Base-by-base conservation (phyloP, 1,140 invertebrate species). In the Drosophila navojoa region DNA sequence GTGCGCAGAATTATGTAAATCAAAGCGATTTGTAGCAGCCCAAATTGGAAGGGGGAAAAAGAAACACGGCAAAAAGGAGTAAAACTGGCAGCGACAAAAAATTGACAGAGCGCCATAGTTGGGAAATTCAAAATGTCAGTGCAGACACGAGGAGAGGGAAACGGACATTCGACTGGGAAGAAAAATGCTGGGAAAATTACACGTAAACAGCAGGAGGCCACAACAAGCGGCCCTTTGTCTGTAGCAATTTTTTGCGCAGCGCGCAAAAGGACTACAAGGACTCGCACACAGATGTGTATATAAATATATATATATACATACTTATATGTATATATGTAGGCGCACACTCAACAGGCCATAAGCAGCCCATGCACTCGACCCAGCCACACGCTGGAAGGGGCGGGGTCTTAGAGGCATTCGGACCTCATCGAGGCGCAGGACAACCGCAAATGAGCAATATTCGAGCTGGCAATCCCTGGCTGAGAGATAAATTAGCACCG, bases 1-100 rank as follows among this genome's bases (percentile, higher is more conserved):
- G 77, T 89, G 77, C 84, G 73, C 84, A 89, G 85, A 80, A 90
- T 89, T 89, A 89, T 89, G 84, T 77, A 89, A 89, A 89, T 89
- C 84, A 89, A 90, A 80, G 84, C 84, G 84, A 89, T 89, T 89
- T 89, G 85, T 85, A 75, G 85, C 74, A 61, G 75, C 10, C 61
- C 44, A 73, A 58, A 68, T 81, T 70, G 61, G 59, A 77, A 72
- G 71, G 63, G 50, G 19, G 3, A 22, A 22, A 22, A 22, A 22
- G 19, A 22, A 22, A 22, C 2, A 22, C 19, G 19, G 19, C 0
- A 78, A 73, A 67, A 87, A 69, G 64, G 69, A 80, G 76, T 79
- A 69, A 75, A 72, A 71, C 80, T 77, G 68, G 59, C 66, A 72
- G 38, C 67, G 57, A 44, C 35, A 74, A 72, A 77, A 70, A 84